Evolutionary conservation across 2,113 vertebrate species (phyloP), one percentile per base, ranked within the genome.

Genomic region (Lipophrys pholis): DNA sequence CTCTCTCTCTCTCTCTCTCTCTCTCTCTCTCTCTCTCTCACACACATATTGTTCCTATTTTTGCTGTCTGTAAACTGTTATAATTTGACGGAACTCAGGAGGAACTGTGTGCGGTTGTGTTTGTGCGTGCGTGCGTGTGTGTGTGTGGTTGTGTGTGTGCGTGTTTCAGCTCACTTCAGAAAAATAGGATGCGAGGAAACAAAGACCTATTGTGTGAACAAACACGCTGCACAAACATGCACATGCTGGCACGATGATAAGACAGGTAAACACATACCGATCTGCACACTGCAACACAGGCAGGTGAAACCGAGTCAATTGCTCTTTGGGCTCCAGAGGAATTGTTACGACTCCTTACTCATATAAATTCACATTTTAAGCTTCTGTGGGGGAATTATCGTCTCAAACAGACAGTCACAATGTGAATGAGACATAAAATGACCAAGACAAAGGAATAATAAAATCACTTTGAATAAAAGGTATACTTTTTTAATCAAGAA

Each of bases 1-100:
- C 43, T 35, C 81, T 1, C 65, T 94, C 92, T 69, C 74, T 81
- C 56, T 62, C 53, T 65, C 55, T 80, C 40, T 54, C 3, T 51
- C 53, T 60, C n/a, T 62, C 17, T 69, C 11, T 69, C 9, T 61
- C 30, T 55, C 17, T 55, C n/a, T 52, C 10, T 67, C 15, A 43
- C 17, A 14, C 46, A 93, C 94, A 96, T 93, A 95, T 94, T 95
- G 94, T 96, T 96, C 96, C 96, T 97, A 95, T 97, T 96, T 97
- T 96, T 30, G 95, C 90, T 85, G 89, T 90, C 89, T 90, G 60
- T 85, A 81, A 80, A 70, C 82, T 80, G 81, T 62, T 84, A 80
- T 82, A 88, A 88, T 83, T 88, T 89, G 87, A 82, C 77, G 87
- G 85, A 90, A 91, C 84, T 64, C 81, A 62, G 69, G 71, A 86